Percentiles rank a stretch among this genome's conserved stretches.
Evolutionary conservation across 1,140 invertebrate species (phyloP).

Genomic region (Antheraea pernyi): DNA sequence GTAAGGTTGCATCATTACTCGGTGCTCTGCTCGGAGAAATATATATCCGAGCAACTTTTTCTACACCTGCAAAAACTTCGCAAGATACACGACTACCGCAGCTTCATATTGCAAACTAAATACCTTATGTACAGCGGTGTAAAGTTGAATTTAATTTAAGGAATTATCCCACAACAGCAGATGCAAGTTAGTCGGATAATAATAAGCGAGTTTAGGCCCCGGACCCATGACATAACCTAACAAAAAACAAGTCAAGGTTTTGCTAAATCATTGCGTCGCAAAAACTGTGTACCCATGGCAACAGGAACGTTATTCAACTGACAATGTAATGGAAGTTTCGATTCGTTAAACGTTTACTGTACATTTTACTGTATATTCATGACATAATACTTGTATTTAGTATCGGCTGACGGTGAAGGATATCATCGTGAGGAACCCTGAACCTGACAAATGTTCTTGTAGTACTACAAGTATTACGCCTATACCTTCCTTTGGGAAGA

Average conservation of each 20-base stretch:
- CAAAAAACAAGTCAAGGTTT: constrained; percentile 37
- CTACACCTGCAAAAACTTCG: constrained; percentile 16
- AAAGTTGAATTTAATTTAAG: constrained; percentile 9
- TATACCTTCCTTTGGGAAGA: too few species aligned
- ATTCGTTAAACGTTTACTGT: not conserved
- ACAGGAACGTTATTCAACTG: constrained; percentile 12
- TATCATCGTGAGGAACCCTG: too few species aligned
- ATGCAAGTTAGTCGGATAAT: constrained; percentile 11
- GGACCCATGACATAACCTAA: constrained; percentile 42
- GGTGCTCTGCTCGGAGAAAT: constrained; percentile 15
- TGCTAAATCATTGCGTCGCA: constrained; percentile 15
- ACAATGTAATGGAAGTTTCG: not conserved
- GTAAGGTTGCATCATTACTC: constrained; percentile 29
- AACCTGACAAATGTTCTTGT: too few species aligned
- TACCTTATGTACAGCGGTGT: not conserved
- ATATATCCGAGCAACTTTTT: constrained; percentile 20
- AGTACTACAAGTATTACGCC: too few species aligned
- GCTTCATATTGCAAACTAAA: not conserved
- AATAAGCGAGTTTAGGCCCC: constrained; percentile 19
- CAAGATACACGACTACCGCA: not conserved
- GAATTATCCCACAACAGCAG: not conserved
- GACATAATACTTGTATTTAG: too few species aligned
- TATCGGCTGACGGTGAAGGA: too few species aligned
- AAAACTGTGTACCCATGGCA: constrained; percentile 35
- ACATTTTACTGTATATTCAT: not conserved